phyloP scores from a whole-genome alignment of 64 coral and sea anemone species.

The Astreopora myriophthalma region DNA sequence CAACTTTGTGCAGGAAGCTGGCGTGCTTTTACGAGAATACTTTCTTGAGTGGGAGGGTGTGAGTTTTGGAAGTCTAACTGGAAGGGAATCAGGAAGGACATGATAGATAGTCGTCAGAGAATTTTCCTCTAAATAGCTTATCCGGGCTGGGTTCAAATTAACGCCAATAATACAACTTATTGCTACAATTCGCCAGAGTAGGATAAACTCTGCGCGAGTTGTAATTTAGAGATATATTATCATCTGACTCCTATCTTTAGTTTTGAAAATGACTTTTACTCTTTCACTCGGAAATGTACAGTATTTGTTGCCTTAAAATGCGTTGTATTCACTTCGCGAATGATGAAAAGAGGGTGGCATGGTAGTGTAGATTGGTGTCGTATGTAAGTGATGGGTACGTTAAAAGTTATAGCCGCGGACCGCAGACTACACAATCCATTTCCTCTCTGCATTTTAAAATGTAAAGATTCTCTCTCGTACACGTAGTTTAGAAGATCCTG shows the following conservation, averaged over 20 bases:
- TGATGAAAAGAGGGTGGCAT: not conserved
- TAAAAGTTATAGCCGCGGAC: not conserved
- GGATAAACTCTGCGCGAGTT: not conserved
- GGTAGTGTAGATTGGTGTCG: constrained; percentile 30
- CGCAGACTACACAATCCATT: constrained; percentile 3
- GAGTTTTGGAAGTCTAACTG: not conserved
- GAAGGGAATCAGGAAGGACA: not conserved
- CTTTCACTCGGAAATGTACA: constrained; percentile 6
- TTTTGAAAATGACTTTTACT: not conserved
- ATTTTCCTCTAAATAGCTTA: constrained; percentile 12
- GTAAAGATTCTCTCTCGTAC: not conserved
- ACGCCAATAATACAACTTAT: not conserved
- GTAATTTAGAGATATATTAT: constrained; percentile 1
- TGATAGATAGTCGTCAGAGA: not conserved
- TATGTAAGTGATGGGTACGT: not conserved
- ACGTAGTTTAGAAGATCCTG: not conserved
- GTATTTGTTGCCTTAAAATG: not conserved
- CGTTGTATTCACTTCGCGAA: not conserved
- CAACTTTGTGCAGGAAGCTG: constrained; percentile 17
- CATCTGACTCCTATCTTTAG: not conserved
- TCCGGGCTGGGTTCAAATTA: constrained; percentile 26
- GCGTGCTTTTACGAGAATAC: not conserved
- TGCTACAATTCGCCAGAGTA: not conserved
- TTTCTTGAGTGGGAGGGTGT: constrained; percentile 19
- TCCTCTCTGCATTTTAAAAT: not conserved